Percentiles rank a stretch among this genome's conserved stretches.
These are phyloP conservation scores for Aleiodes alternator DNA, from an alignment of 2,888 invertebrate species.

Conservation along the genomic window DNA sequence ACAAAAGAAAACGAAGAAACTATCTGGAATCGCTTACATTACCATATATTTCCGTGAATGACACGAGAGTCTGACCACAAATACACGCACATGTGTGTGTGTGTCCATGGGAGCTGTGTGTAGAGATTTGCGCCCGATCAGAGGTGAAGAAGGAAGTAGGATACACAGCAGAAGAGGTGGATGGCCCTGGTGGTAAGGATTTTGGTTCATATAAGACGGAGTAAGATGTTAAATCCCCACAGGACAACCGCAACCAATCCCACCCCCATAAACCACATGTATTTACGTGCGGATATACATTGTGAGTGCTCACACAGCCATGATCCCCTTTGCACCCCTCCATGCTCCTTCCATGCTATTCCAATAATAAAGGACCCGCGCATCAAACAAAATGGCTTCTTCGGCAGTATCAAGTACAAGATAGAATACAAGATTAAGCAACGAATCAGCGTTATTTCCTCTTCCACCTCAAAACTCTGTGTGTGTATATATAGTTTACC, in stretches of 20 bases:
- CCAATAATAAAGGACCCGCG: not conserved
- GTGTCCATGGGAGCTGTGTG: too few species aligned
- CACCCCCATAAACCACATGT: not conserved
- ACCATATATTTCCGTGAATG: constrained; percentile 31
- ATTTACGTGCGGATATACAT: not conserved
- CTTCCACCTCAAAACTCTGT: constrained; percentile 23
- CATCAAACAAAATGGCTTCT: constrained; percentile 25
- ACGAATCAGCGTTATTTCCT: constrained; percentile 37
- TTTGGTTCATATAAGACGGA: constrained; percentile 2
- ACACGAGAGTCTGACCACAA: constrained; percentile 29
- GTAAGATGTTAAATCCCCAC: constrained; percentile 38
- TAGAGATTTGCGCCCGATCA: too few species aligned
- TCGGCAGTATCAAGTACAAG: constrained; percentile 39
- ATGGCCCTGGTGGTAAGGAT: not conserved
- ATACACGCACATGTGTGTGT: too few species aligned
- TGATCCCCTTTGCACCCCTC: too few species aligned
- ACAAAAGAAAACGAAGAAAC: not conserved
- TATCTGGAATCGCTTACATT: constrained; percentile 13
- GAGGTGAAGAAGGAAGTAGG: too few species aligned
- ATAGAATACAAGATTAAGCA: constrained; percentile 42
- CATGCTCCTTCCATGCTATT: too few species aligned
- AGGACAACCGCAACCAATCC: constrained; percentile 33
- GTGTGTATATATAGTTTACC: constrained; percentile 8
- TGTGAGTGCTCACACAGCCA: too few species aligned
- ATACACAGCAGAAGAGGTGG: too few species aligned